Base-by-base conservation (phyloP, 2,797 vertebrate genomes). In the Moxostoma hubbsi region DNA sequence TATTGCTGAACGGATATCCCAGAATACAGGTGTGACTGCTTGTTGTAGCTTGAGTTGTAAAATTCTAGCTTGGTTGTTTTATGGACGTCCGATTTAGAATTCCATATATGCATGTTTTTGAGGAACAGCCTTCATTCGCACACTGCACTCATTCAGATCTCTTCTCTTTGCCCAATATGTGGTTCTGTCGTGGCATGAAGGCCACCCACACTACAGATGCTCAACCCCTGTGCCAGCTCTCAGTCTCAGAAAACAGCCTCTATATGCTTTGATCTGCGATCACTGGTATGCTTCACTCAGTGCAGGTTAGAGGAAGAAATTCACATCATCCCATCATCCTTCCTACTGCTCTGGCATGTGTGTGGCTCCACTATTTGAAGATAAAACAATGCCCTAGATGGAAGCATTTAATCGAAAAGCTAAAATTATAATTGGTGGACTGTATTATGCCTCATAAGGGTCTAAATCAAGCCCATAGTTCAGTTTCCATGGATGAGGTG, bases 111-210 rank as follows among this genome's bases (percentile, higher is more conserved):
- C 12, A 36, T 24, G 24, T 24, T 36, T 36, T 4, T 36, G 36
- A 36, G 4, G 36, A 36, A 36, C 36, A 36, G 36, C 36, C 36
- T 36, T 36, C 36, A 36, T 5, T 5, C 43, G 13, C 46, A 12
- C 45, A 63, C 24, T 57, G 59, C 18, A 24, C 45, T 46, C 9
- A 11, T 6, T 36, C 16, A 5, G 36, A 47, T 72, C 53, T 43
- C 9, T 13, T 57, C 45, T 50, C 75, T 61, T 75, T 36, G 36
- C 36, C 36, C 36, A 36, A 70, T 51, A 75, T 64, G 71, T 79
- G 58, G 43, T 53, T 80, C 61, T 67, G 77, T 75, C 69, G 73
- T 70, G 76, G 70, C 70, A 80, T 77, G 58, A 80, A 75, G 68
- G 70, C 81, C 66, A 78, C 81, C 55, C 55, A 77, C 71, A 57